These are phyloP conservation scores for Rhopalosiphum padi DNA, from an alignment of 1,140 invertebrate species.

Conservation along the genomic window DNA sequence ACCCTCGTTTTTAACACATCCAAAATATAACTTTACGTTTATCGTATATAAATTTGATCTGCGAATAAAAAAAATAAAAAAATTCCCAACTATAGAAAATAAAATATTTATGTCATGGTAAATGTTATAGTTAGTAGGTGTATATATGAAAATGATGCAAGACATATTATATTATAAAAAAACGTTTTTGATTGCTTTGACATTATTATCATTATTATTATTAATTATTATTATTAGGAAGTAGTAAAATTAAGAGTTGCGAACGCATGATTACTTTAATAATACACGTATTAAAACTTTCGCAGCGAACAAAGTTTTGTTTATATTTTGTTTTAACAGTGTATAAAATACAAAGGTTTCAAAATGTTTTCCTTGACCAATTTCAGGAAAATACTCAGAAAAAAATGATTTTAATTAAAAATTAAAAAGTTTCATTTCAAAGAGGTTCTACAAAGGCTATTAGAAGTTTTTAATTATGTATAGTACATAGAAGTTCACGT, in stretches of 20 bases:
- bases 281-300: constrained; percentile 6
- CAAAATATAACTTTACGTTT: not conserved
- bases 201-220: not conserved
- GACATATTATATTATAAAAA: not conserved
- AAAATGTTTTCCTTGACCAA: not conserved
- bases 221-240: not conserved
- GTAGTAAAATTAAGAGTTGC: not conserved
- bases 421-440: constrained; percentile 7
- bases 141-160: not conserved
- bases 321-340: not conserved
- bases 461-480: not conserved
- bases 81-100: not conserved
- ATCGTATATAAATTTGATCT: not conserved
- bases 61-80: not conserved
- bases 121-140: not conserved
- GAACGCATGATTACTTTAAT: constrained; percentile 1
- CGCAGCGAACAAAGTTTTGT: not conserved
- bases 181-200: no score
- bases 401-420: constrained; percentile 34
- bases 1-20: not conserved
- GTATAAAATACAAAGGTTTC: not conserved
- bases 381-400: not conserved
- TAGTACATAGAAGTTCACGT: not conserved
- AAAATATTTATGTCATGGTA: not conserved
- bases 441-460: not conserved